Percentiles rank a stretch among this genome's conserved stretches.
phyloP scores from a whole-genome alignment of 2,797 vertebrate genomes.

The Oryzias sinensis region DNA sequence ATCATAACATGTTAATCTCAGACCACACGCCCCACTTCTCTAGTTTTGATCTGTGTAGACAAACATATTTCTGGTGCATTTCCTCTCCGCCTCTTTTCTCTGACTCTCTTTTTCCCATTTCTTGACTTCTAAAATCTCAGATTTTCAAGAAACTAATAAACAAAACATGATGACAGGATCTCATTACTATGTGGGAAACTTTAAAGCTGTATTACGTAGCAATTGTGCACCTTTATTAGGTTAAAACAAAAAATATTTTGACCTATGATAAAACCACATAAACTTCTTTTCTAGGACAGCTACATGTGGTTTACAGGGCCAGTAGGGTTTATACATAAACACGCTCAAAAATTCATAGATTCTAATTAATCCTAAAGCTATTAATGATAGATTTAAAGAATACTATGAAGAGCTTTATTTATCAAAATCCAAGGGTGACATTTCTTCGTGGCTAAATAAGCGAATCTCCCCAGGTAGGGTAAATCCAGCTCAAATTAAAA shows the following conservation, averaged over 20 bases:
- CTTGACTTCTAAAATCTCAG: background rate
- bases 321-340: background rate
- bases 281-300: too few relatives aligned
- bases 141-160: background rate
- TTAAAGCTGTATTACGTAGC: background rate
- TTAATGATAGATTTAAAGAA: background rate
- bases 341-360: background rate
- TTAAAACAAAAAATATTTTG: too few relatives aligned
- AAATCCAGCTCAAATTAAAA: too few relatives aligned
- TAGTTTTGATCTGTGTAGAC: background rate
- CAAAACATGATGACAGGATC: background rate
- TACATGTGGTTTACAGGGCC: background rate
- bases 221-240: too few relatives aligned
- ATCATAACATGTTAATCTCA: background rate
- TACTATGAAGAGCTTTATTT: background rate
- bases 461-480: too few relatives aligned
- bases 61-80: too few relatives aligned
- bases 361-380: background rate
- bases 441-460: background rate
- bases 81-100: background rate
- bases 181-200: background rate
- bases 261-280: too few relatives aligned
- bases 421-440: background rate
- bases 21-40: background rate
- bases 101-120: background rate